These are phyloP conservation scores for Cataglyphis rosenhaueri DNA, from an alignment of 2,888 invertebrate genomes.

Conservation along the genomic window DNA sequence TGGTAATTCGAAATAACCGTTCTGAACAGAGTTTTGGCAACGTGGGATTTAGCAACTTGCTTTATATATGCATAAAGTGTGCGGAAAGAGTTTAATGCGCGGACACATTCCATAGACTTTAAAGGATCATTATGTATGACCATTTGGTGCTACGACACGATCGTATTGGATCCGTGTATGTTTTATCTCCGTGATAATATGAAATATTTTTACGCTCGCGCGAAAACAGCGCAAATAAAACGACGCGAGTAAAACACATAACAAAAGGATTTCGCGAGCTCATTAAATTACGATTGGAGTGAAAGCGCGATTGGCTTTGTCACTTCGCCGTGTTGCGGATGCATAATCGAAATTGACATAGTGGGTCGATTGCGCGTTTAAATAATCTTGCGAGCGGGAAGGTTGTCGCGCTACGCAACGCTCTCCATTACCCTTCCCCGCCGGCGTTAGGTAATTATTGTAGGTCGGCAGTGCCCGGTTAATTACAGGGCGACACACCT, in stretches of 20 bases:
- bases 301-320: slow-evolving; percentile 27
- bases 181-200: slow-evolving; percentile 14
- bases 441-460: slow-evolving; percentile 47
- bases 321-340: slow-evolving; percentile 4
- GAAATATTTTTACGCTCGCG: slow-evolving; percentile 17
- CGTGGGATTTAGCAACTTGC: slow-evolving; percentile 32
- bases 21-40: slow-evolving; percentile 13
- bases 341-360: slow-evolving; percentile 42
- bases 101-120: neutral
- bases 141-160: slow-evolving; percentile 13
- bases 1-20: slow-evolving; percentile 26
- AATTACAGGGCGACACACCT: slow-evolving; percentile 51
- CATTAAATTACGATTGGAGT: slow-evolving; percentile 39
- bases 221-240: neutral
- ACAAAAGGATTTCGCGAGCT: slow-evolving; percentile 32
- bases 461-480: slow-evolving; percentile 54
- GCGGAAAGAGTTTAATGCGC: slow-evolving; percentile 38
- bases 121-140: slow-evolving; percentile 28
- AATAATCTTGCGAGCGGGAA: slow-evolving; percentile 39
- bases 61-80: slow-evolving; percentile 19
- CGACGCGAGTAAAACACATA: too few relatives aligned
- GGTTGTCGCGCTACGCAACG: slow-evolving; percentile 34
- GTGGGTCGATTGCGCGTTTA: slow-evolving; percentile 50
- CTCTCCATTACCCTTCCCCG: neutral
- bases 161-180: neutral